A percentile compares a stretch with the other conserved stretches of the same genome.
Conservation (phyloP, 1,140 invertebrate species). For the Drosophila triauraria region DNA sequence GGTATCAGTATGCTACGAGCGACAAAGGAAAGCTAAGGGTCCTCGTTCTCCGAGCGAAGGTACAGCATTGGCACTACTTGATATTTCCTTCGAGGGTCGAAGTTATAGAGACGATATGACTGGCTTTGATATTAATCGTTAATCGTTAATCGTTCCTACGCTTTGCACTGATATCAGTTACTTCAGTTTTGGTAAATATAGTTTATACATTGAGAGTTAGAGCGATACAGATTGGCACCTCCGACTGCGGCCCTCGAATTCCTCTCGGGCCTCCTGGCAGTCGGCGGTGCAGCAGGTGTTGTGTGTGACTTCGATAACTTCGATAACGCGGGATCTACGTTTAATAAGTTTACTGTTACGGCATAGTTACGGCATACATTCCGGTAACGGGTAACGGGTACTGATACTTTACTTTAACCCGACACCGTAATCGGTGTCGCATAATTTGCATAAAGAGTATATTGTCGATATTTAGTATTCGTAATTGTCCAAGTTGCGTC, state of each 20-base stretch:
- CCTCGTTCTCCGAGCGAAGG: conserved; percentile 40
- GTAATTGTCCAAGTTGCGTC: conserved; percentile 76
- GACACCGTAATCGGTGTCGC: conserved; percentile 25
- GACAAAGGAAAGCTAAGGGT: conserved; percentile 3
- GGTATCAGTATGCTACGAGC: conserved; percentile 1
- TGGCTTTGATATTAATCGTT: conserved; percentile 54
- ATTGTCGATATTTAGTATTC: conserved; percentile 67
- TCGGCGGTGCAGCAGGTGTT: conserved; percentile 25
- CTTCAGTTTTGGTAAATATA: conserved; percentile 53
- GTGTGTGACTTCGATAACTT: conserved; percentile 38
- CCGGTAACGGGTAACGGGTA: conserved; percentile 29
- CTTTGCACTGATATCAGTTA: conserved; percentile 80
- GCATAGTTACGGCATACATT: conserved; percentile 40
- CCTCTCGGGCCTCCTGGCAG: not conserved
- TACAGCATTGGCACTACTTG: conserved; percentile 70
- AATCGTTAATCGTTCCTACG: conserved; percentile 35
- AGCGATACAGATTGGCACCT: conserved; percentile 39
- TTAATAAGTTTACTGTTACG: conserved; percentile 16
- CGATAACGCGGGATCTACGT: conserved; percentile 28
- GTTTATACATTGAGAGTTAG: conserved; percentile 43
- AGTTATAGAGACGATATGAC: conserved; percentile 65
- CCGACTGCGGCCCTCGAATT: conserved; percentile 40
- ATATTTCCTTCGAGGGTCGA: conserved; percentile 17
- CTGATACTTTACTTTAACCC: conserved; percentile 30
- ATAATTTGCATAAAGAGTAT: conserved; percentile 45